Evolutionary conservation across 2,797 vertebrate genomes (phyloP), one percentile per base, ranked within the genome.

Genomic region (Scleropages formosus): DNA sequence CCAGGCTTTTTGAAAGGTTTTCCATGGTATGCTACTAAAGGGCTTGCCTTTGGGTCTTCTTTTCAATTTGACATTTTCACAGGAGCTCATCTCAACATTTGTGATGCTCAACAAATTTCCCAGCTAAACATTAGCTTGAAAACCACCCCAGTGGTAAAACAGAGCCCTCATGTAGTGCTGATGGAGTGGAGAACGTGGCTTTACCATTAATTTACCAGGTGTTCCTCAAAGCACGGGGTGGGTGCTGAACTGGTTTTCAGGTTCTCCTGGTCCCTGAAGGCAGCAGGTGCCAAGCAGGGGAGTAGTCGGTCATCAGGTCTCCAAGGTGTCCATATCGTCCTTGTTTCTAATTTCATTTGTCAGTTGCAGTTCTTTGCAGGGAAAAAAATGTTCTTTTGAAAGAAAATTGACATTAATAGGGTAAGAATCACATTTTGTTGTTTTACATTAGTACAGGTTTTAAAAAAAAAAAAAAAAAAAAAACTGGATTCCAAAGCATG

Each of bases 371-470:
- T 61, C 44, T 49, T 59, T 63, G 59, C 18, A 2, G 15, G 4
- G 47, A 51, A 22, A 20, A 68, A 69, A 31, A 31, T 0, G 58
- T 59, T 46, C 39, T 69, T 61, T 69, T 56, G 31, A 39, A 60
- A 69, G 65, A 77, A 72, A 75, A 64, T 49, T 65, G 24, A 61
- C 27, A 44, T 53, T 9, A n/a, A 72, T 61, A 44, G 61, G 56
- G 53, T 67, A 56, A 74, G 73, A 67, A 69, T 58, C 56, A n/a
- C 69, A 67, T 39, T 67, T 72, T 70, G 82, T 68, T 82, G 83
- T 82, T 75, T 82, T 84, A 85, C 82, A 81, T 86, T 82, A 81
- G 80, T 83, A 81, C 79, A 77, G 12, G 0, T 16, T 22, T 70
- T 65, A 75, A 72, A 76, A 65, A 24, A 69, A 75, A 70, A 65